These are phyloP conservation scores for Halcyon smyrnensis DNA, from an alignment of 2,797 vertebrate species.

Conservation along the genomic window DNA sequence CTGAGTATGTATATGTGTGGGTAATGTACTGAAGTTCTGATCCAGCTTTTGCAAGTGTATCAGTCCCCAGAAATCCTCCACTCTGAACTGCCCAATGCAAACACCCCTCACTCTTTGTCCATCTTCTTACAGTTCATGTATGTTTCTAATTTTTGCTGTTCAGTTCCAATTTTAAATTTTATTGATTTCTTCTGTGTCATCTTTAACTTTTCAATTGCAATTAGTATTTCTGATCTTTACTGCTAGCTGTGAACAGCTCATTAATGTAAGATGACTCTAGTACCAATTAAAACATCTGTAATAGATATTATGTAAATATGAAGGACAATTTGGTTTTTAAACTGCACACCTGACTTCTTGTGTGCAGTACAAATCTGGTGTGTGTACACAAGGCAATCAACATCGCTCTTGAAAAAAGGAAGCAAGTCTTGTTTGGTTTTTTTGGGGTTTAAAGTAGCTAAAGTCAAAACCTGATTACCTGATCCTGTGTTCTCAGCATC, in stretches of 20 bases:
- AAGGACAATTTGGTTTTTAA: not conserved
- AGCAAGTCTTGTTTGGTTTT: not conserved
- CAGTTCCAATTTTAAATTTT: not conserved
- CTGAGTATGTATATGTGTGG: not conserved
- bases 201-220: not conserved
- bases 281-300: not conserved
- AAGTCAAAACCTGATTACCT: not conserved
- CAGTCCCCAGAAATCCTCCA: not conserved
- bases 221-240: slow-evolving; percentile 14
- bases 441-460: not conserved
- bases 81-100: not conserved
- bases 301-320: not conserved
- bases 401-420: not conserved
- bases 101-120: not conserved
- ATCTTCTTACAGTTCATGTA: not conserved
- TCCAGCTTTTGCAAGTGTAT: not conserved
- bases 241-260: not conserved
- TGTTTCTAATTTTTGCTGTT: not conserved
- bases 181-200: not conserved
- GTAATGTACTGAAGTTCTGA: not conserved
- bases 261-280: not conserved
- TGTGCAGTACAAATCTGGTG: not conserved
- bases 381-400: not conserved
- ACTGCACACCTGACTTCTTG: not conserved
- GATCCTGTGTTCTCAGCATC: not conserved